Evolutionary conservation across 2,888 invertebrate species (phyloP).

Genomic region (Rotaria socialis): DNA sequence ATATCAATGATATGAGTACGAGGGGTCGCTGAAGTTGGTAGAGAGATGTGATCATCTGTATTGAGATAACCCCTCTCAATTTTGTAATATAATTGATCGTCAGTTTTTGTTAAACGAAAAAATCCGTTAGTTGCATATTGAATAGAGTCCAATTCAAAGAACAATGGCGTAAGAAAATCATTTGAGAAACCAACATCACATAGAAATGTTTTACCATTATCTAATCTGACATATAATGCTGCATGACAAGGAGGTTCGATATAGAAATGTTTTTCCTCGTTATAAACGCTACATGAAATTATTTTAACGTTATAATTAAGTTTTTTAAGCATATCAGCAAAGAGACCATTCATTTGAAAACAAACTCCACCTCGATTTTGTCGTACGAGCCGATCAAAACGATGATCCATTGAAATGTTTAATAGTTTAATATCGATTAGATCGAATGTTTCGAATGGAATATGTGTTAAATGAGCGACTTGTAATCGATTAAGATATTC

Average conservation of each 20-base stretch:
- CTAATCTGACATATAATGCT: not conserved
- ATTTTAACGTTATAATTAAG: not conserved
- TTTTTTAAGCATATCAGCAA: not conserved
- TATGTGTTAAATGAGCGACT: not conserved
- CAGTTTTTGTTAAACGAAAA: not conserved
- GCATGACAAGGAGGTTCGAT: not conserved
- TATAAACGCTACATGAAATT: not conserved
- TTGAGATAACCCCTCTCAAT: not conserved
- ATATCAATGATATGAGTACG: not conserved
- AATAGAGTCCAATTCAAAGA: not conserved
- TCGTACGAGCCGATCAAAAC: not conserved
- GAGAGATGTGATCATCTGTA: not conserved
- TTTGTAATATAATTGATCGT: not conserved
- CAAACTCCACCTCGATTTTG: not conserved
- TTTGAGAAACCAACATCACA: not conserved
- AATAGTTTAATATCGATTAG: not conserved
- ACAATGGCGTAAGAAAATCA: not conserved
- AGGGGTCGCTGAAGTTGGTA: no score
- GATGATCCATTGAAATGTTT: not conserved
- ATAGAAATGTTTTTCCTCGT: not conserved
- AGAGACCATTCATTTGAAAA: not conserved
- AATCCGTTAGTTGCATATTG: constrained; percentile 2
- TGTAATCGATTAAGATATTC: not conserved
- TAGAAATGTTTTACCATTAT: not conserved
- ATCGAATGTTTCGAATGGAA: not conserved